Base-by-base conservation (phyloP, 2,113 vertebrate species). In the Corvus moneduloides region DNA sequence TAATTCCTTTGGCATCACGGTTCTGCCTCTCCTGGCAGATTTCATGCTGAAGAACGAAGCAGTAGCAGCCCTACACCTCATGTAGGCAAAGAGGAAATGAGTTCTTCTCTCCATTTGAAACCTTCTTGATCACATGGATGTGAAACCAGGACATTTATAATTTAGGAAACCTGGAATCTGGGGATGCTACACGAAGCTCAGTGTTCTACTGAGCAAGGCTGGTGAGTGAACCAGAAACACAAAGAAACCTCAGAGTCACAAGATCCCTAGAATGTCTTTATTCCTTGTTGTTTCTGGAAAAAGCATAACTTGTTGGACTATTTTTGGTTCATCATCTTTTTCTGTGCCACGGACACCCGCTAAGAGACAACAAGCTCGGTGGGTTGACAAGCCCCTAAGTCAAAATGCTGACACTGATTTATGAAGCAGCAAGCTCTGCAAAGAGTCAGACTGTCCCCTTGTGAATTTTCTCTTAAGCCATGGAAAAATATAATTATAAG, bases 401-500 rank as follows among this genome's bases (percentile, higher is more conserved):
- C 49, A 52, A 68, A 88, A 63, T 5, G 22, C 44, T 96, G 93
- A 91, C 82, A 49, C 35, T 94, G 92, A 96, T 95, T 90, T 72
- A 96, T 76, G 88, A 90, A 85, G 95, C 75, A 87, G 86, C 66
- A 91, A 89, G 52, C n/a, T 6, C 6, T 68, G 83, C 64, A 89
- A 64, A 76, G 76, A 82, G 61, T 12, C 78, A 92, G 66, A 35
- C 73, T 49, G 46, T 90, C 67, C 94, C 88, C 86, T 62, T 46
- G 96, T 84, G 96, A 89, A 39, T 93, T 90, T 77, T 55, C 66
- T 92, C 75, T 68, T 92, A 64, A 90, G 46, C 77, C 83, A 86
- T 76, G 84, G 96, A 94, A 96, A 95, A 97, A 90, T 80, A 35
- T 37, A 85, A 93, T 94, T 89, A 56, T 37, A 61, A 90, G 44